phyloP scores from a whole-genome alignment of 2,113 vertebrate genomes.

The Melanostigma gelatinosum region DNA sequence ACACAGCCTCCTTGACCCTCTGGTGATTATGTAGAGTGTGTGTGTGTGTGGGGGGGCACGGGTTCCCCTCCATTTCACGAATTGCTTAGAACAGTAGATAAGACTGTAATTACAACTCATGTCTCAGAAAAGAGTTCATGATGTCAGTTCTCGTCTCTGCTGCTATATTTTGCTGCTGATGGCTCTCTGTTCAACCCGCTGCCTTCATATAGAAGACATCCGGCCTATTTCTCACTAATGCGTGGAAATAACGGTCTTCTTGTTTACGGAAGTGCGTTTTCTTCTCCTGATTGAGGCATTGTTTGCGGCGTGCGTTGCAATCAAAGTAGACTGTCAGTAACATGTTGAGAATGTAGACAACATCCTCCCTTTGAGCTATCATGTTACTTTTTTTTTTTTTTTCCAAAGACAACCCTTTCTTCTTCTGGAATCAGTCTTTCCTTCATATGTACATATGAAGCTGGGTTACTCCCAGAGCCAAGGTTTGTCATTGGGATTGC shows the following conservation, averaged over 20 bases:
- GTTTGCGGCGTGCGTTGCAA: background rate
- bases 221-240: background rate
- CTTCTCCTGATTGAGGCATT: slow-evolving; percentile 11
- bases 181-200: background rate
- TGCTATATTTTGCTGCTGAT: slow-evolving; percentile 10
- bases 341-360: background rate
- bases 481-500: background rate
- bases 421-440: background rate
- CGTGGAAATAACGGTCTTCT: background rate
- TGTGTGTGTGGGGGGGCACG: slow-evolving; percentile 18
- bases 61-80: slow-evolving; percentile 60
- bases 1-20: slow-evolving; percentile 51
- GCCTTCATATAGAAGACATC: background rate
- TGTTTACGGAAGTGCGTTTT: slow-evolving; percentile 22
- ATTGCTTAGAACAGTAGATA: slow-evolving; percentile 69
- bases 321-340: background rate
- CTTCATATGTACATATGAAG: background rate
- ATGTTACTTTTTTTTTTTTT: background rate
- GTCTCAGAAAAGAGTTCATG: slow-evolving; percentile 39
- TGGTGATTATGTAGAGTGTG: slow-evolving; percentile 60
- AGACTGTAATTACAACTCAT: slow-evolving; percentile 64
- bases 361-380: background rate
- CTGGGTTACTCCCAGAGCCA: background rate
- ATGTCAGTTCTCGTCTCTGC: slow-evolving; percentile 42
- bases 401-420: no score